phyloP scores from a whole-genome alignment of 2,888 invertebrate species.

The Falcaria lacertinaria region DNA sequence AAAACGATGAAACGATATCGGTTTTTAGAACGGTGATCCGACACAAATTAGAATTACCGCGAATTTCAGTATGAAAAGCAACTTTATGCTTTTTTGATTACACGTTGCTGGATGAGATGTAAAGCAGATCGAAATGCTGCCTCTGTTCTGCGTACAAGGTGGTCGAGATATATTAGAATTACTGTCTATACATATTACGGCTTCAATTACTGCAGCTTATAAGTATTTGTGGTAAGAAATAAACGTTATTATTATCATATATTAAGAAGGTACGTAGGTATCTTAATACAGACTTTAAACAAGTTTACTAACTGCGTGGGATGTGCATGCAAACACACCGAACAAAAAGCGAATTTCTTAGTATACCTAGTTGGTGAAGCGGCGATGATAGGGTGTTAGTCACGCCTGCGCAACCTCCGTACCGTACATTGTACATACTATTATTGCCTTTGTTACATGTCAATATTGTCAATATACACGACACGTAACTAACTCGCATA shows the following conservation, averaged over 20 bases:
- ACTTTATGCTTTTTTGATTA: too few relatives aligned
- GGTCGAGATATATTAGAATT: too few relatives aligned
- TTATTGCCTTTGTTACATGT: slow-evolving; percentile 5
- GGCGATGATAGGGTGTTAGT: slow-evolving; percentile 37
- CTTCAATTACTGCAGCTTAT: too few relatives aligned
- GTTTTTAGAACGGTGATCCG: too few relatives aligned
- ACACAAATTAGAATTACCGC: too few relatives aligned
- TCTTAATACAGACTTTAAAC: slow-evolving; percentile 10
- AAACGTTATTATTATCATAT: not conserved
- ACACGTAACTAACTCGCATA: slow-evolving; percentile 1
- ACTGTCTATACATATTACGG: too few relatives aligned
- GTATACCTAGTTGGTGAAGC: slow-evolving; percentile 29
- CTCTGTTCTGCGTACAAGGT: not conserved
- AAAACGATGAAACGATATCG: too few relatives aligned
- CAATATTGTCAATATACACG: not conserved
- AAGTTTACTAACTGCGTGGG: slow-evolving; percentile 30
- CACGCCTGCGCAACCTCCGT: slow-evolving; percentile 30
- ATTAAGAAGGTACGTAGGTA: slow-evolving; percentile 1
- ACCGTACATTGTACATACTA: slow-evolving; percentile 13
- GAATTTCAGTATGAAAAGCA: too few relatives aligned
- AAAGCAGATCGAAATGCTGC: too few relatives aligned
- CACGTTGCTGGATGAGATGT: too few relatives aligned
- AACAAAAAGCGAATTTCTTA: slow-evolving; percentile 31
- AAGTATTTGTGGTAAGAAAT: too few relatives aligned
- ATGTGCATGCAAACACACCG: slow-evolving; percentile 22